Evolutionary conservation across 2,888 invertebrate species (phyloP).

Genomic region (Prenolepis imparis): DNA sequence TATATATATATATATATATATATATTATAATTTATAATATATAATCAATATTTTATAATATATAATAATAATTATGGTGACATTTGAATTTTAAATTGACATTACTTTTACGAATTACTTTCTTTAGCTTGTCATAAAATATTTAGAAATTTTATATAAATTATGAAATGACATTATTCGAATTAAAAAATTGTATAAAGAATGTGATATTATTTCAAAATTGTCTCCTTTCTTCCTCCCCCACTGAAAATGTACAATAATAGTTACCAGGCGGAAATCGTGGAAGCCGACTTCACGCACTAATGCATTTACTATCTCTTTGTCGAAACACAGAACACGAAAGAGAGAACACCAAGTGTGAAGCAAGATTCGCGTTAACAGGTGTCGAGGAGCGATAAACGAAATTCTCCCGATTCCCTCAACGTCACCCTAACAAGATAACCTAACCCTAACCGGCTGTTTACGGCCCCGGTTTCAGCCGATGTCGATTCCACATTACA

Average conservation of each 20-base stretch:
- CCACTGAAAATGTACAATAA: not conserved
- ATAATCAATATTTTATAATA: no score
- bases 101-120: no score
- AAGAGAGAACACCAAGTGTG: not conserved
- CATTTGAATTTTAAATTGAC: no score
- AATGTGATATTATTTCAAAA: no score
- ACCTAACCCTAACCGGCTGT: conserved; percentile 43
- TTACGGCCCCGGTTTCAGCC: conserved; percentile 10
- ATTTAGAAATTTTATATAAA: no score
- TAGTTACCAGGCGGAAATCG: not conserved
- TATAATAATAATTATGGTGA: no score
- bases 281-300: no score
- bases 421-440: conserved; percentile 21
- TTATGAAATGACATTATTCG: no score
- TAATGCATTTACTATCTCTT: not conserved
- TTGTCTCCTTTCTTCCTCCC: not conserved
- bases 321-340: not conserved
- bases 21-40: no score
- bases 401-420: not conserved
- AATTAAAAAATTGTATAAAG: no score
- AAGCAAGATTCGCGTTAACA: not conserved
- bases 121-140: no score
- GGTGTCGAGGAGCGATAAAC: conserved; percentile 19
- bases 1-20: no score
- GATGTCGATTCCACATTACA: not conserved